Evolutionary conservation across 2,113 vertebrate genomes (phyloP).

Genomic region (Paraplagusia blochii): DNA sequence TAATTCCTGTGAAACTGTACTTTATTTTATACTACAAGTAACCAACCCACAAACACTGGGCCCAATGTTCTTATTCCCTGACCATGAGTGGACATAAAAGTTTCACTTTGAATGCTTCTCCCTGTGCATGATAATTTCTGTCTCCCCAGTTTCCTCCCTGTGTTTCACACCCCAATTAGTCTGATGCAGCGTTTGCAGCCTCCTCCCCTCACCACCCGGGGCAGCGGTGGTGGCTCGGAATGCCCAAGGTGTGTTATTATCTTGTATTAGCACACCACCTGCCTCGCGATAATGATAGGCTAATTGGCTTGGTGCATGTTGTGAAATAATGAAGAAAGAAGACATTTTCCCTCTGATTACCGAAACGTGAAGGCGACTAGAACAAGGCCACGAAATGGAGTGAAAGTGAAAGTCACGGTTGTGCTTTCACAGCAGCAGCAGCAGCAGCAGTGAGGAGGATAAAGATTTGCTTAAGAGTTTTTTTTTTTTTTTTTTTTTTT

Average conservation of each 20-base stretch:
- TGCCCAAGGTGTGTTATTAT: conserved; percentile 79
- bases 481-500: no score
- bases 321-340: conserved; percentile 72
- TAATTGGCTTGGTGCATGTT: conserved; percentile 75
- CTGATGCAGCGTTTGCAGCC: conserved; percentile 39
- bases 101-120: conserved; percentile 24
- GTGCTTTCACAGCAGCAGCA: no score
- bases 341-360: conserved; percentile 64
- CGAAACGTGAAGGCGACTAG: conserved; percentile 40
- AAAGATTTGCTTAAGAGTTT: background rate
- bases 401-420: background rate
- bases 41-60: no score
- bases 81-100: conserved; percentile 25
- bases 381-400: conserved; percentile 20
- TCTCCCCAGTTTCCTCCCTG: conserved; percentile 6
- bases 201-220: conserved; percentile 50
- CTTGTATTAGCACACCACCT: conserved; percentile 77
- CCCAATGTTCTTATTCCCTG: conserved; percentile 10
- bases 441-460: background rate
- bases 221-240: conserved; percentile 55
- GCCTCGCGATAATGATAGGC: conserved; percentile 76
- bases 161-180: conserved; percentile 65
- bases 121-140: conserved; percentile 5
- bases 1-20: no score
- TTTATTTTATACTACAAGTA: no score